Base-by-base conservation (phyloP, 2,113 vertebrate genomes). In the Poecile atricapillus region DNA sequence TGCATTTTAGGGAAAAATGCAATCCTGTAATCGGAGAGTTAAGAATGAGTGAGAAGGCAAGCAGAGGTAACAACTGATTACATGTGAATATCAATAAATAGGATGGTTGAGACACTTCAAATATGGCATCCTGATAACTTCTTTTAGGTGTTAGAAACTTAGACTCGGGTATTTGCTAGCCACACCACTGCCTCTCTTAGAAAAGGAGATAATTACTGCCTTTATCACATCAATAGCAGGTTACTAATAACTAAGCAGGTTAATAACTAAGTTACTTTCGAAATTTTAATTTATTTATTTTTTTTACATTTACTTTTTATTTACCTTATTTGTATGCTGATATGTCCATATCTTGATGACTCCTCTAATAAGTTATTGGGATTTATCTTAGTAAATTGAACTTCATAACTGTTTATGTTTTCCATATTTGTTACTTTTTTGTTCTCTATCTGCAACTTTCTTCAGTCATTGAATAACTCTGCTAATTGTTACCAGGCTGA, bases 11-110 rank as follows among this genome's bases (percentile, higher is more conserved):
- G 83, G 74, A 83, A 69, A 90, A 68, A 23, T 82, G 24, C 41
- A 85, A 35, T 71, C 20, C 75, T 96, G 50, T 94, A 91, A 92
- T 85, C 96, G 93, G 65, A 94, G 83, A 91, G 70, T 68, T 94
- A 90, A 69, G 90, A 93, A 79, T 88, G 75, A 83, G 15, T 84
- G 20, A 62, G 35, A 9, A 77, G 24, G 27, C 33, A 81, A 83
- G 50, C 37, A 92, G 82, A 44, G 49, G 52, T 60, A 78, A 52
- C 2, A 14, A 24, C 62, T 41, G 71, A 81, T 70, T 82, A 69
- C 70, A 43, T 67, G 23, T 83, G 74, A 87, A 60, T 91, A 79
- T 70, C 87, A 63, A 37, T 87, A 47, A 80, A 87, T 46, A 55
- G 70, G 52, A 87, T 59, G 53, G 33, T 83, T 87, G 30, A 78